phyloP scores from a whole-genome alignment of 92 coral and sea anemone genomes.

The Porites cylindrica region DNA sequence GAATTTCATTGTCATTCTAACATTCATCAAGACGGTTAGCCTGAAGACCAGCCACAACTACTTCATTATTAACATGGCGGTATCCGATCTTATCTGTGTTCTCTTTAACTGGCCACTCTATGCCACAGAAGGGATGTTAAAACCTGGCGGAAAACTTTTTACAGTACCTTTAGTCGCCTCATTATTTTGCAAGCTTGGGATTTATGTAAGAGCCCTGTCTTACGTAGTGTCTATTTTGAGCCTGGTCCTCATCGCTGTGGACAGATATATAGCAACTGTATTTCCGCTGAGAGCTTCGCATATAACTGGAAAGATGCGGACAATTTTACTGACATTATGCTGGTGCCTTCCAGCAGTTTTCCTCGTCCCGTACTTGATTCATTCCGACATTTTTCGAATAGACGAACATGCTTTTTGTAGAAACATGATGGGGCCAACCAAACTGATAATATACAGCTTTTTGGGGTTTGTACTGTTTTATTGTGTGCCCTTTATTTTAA shows the following conservation, averaged over 20 bases:
- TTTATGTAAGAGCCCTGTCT: conserved; percentile 1
- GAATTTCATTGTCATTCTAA: conserved; percentile 2
- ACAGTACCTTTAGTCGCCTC: not conserved
- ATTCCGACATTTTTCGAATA: not conserved
- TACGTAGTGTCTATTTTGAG: conserved; percentile 22
- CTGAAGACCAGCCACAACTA: conserved; percentile 11
- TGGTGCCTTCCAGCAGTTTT: not conserved
- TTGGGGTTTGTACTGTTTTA: not conserved
- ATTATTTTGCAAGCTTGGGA: conserved; percentile 16
- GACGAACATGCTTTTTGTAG: conserved; percentile 1
- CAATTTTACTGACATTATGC: not conserved
- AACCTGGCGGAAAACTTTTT: conserved; percentile 1
- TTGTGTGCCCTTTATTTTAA: conserved; percentile 22
- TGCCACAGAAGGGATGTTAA: conserved; percentile 19
- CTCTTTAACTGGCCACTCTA: conserved; percentile 13
- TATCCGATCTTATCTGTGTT: conserved; percentile 1
- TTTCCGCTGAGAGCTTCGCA: conserved; percentile 1
- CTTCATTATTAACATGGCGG: conserved; percentile 32
- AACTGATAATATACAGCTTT: not conserved
- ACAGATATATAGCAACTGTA: conserved; percentile 7
- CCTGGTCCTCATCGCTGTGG: conserved; percentile 31
- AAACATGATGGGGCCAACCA: not conserved
- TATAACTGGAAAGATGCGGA: conserved; percentile 2
- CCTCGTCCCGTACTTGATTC: not conserved
- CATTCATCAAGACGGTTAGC: not conserved